Base-by-base conservation (phyloP, 2,888 invertebrate species). In the Mythimna vitellina region DNA sequence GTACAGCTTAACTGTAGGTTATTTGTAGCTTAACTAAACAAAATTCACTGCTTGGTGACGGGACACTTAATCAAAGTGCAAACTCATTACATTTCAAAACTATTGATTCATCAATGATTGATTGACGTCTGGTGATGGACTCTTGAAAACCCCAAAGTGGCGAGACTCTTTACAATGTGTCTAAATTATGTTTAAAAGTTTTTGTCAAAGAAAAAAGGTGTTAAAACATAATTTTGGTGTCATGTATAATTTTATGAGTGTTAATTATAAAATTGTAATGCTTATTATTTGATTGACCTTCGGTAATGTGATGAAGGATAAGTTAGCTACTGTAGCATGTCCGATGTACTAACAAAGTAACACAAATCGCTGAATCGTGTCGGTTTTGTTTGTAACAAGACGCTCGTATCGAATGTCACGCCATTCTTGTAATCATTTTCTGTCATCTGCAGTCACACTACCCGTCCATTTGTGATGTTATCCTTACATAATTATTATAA, bases 371-470 rank as follows among this genome's bases (percentile, higher is more conserved):
- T 86, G 87, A 89, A 73, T 86, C 80, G 80, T 51, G 76, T 82
- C 91, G 92, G 92, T 83, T 12, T 67, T 82, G 74, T 88, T 89
- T 92, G 92, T 77, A 78, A 86, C 32, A 58, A 70, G 70, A 88
- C 66, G 76, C 77, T 60, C 35, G 68, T 83, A 90, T 92, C 87
- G 84, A 86, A 88, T 91, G 80, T 75, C 89, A 78, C 38, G 65
- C 73, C 73, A 81, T 87, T 87, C 86, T 83, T 84, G 84, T 83
- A 85, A 89, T 76, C 3, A 58, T 80, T 67, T 67, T 53, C 20
- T 76, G 67, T 69, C 75, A 71, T 60, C 51, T 70, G 17, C 61
- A 57, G 10, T 10, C 60, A 63, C 54, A 63, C 9, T 66, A 70
- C 22, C 22, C 54, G 32, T 38, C 20, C 65, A 64, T 57, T 56